Evolutionary conservation across 2,888 invertebrate species (phyloP).

Genomic region (Limnephilus auricula): DNA sequence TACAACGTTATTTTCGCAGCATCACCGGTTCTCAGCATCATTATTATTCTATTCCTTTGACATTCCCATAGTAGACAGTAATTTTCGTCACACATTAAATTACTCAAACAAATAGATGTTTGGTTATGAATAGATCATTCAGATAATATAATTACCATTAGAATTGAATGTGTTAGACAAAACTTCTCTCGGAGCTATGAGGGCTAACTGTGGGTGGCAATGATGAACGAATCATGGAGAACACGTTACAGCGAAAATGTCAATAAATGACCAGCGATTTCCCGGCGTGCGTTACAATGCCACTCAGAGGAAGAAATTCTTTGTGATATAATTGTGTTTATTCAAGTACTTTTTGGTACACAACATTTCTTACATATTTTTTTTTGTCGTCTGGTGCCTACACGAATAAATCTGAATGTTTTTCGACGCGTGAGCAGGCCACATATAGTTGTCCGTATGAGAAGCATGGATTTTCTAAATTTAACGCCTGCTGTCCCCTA

Average conservation of each 20-base stretch:
- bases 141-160: slow-evolving; percentile 32
- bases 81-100: background rate
- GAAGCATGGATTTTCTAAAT: no score
- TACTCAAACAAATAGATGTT: background rate
- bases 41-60: background rate
- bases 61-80: background rate
- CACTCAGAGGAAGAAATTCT: background rate
- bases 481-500: no score
- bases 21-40: background rate
- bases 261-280: background rate
- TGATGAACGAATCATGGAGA: background rate
- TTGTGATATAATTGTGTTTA: background rate
- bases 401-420: no score
- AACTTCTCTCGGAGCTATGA: background rate
- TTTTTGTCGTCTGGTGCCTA: no score
- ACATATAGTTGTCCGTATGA: no score
- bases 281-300: background rate
- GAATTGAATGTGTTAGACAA: slow-evolving; percentile 2
- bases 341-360: background rate
- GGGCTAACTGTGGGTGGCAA: background rate
- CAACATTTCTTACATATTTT: no score
- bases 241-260: background rate
- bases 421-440: no score
- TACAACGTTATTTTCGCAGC: background rate
- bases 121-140: slow-evolving; percentile 8